Evolutionary conservation across 2,888 invertebrate species (phyloP).

Genomic region (Trissolcus brochymenae): DNA sequence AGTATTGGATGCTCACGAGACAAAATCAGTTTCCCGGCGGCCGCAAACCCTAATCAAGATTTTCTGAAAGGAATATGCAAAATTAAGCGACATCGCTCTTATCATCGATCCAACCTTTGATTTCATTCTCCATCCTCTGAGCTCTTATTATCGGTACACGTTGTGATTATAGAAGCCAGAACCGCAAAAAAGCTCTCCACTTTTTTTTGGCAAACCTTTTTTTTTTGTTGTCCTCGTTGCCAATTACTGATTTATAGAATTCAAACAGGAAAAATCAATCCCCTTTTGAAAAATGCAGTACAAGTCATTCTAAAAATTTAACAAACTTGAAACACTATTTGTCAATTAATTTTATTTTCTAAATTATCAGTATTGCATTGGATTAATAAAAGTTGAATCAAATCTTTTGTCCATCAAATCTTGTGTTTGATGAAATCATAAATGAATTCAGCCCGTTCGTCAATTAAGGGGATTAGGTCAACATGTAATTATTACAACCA

Average conservation of each 20-base stretch:
- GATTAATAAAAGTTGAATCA: too few relatives aligned
- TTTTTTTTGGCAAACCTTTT: too few relatives aligned
- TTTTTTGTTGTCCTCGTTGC: too few relatives aligned
- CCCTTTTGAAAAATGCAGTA: not conserved
- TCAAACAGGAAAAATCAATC: too few relatives aligned
- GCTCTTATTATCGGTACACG: too few relatives aligned
- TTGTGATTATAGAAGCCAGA: too few relatives aligned
- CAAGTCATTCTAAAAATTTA: not conserved
- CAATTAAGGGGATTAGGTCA: constrained; percentile 34
- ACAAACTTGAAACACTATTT: too few relatives aligned
- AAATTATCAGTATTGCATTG: too few relatives aligned
- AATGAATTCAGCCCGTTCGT: constrained; percentile 8
- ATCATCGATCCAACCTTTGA: constrained; percentile 14
- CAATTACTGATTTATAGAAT: too few relatives aligned
- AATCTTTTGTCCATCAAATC: too few relatives aligned
- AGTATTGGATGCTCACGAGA: constrained; percentile 29
- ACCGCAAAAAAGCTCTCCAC: not conserved
- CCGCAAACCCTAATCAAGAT: constrained; percentile 43
- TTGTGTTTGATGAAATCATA: not conserved
- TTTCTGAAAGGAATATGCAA: constrained; percentile 52
- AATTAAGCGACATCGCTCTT: constrained; percentile 21
- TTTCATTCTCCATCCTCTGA: not conserved
- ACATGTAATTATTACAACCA: not conserved
- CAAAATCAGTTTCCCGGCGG: constrained; percentile 30
- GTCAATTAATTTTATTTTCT: too few relatives aligned